A percentile compares a stretch with the other conserved stretches of the same genome.
Evolutionary conservation across 2,888 invertebrate species (phyloP).

Genomic region (Dicyrtoma fusca): DNA sequence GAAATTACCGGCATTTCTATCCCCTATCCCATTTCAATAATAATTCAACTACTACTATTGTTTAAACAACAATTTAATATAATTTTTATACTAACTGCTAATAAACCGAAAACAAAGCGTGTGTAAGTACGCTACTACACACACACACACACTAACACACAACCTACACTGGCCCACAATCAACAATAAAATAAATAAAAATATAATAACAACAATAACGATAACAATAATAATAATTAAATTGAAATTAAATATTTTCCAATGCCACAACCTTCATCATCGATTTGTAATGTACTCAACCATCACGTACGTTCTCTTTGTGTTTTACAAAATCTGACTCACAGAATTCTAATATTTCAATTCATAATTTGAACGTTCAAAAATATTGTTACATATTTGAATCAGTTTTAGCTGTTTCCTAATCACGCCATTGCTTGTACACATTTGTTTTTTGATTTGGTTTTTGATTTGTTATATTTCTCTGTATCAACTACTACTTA

Average conservation of each 20-base stretch:
- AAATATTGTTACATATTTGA: too few relatives aligned
- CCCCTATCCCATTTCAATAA: neutral
- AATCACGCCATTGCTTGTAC: too few relatives aligned
- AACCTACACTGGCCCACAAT: neutral
- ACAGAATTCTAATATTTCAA: too few relatives aligned
- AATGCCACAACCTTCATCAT: neutral
- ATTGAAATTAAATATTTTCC: neutral
- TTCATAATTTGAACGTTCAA: too few relatives aligned
- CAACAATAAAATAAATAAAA: neutral
- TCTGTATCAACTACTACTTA: too few relatives aligned
- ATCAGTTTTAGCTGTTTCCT: too few relatives aligned
- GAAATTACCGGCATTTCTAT: slow-evolving; percentile 9
- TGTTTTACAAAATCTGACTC: too few relatives aligned
- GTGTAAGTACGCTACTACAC: neutral
- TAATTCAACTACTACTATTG: neutral
- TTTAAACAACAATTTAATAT: neutral
- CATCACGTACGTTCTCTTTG: too few relatives aligned
- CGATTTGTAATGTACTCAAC: neutral
- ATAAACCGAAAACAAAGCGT: neutral
- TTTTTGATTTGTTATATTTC: neutral
- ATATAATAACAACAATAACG: neutral
- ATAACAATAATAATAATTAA: neutral
- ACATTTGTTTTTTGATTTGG: too few relatives aligned
- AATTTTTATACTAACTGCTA: neutral
- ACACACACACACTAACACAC: too few relatives aligned